Evolutionary conservation across 2,888 invertebrate species (phyloP).

Genomic region (Mongoloraphidia duomilia): DNA sequence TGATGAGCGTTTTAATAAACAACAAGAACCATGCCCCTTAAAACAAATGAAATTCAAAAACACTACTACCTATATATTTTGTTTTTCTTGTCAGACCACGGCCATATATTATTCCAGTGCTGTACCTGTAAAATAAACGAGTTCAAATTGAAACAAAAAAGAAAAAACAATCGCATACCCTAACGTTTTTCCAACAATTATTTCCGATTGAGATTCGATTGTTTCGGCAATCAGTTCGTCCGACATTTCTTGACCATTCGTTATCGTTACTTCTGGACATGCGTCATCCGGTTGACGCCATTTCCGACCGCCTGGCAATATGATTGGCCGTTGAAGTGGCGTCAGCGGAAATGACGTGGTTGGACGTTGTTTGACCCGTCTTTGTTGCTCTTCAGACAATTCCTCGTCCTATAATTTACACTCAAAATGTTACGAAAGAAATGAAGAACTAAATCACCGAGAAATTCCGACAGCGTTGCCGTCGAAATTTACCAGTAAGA

Average conservation of each 20-base stretch:
- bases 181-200: constrained; percentile 67
- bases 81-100: constrained; percentile 39
- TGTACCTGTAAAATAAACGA: constrained; percentile 41
- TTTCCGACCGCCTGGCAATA: constrained; percentile 61
- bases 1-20: not conserved
- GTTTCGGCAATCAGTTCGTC: constrained; percentile 81
- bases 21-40: too few species aligned
- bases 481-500: too few species aligned
- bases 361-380: constrained; percentile 19
- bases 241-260: constrained; percentile 43
- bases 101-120: constrained; percentile 46
- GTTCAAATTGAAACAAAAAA: constrained; percentile 4
- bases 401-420: not conserved
- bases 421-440: too few species aligned
- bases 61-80: constrained; percentile 41
- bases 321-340: constrained; percentile 55
- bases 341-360: constrained; percentile 35
- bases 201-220: constrained; percentile 70
- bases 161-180: constrained; percentile 43
- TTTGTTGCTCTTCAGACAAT: constrained; percentile 5
- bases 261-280: constrained; percentile 16
- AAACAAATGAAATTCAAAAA: not conserved
- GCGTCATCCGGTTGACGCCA: constrained; percentile 76
- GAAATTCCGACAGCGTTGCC: too few species aligned
- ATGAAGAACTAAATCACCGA: too few species aligned